phyloP scores from a whole-genome alignment of 2,797 vertebrate species.

The Nothura maculosa region DNA sequence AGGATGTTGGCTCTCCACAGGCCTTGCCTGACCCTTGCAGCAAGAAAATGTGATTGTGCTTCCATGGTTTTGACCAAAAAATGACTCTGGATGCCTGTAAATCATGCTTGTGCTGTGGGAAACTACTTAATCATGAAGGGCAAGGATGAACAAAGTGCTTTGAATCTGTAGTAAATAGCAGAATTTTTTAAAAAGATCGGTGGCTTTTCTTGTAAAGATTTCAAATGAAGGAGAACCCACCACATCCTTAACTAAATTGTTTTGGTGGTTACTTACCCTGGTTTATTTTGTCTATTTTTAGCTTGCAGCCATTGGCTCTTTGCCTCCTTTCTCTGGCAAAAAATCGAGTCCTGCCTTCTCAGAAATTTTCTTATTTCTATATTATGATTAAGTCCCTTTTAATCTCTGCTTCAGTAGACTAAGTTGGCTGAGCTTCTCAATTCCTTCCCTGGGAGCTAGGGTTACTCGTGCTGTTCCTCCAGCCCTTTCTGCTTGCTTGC shows the following conservation, averaged over 20 bases:
- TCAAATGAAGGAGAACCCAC: conserved; percentile 71
- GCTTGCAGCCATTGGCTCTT: conserved; percentile 31
- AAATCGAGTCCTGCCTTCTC: conserved; percentile 37
- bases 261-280: conserved; percentile 69
- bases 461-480: background rate
- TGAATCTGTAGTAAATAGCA: conserved; percentile 62
- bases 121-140: conserved; percentile 9
- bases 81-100: background rate
- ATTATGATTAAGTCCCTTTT: conserved; percentile 23
- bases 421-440: background rate
- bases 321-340: conserved; percentile 49
- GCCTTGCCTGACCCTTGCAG: background rate
- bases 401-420: conserved; percentile 20
- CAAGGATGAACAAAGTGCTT: background rate
- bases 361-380: background rate
- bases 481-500: background rate
- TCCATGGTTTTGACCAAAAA: background rate
- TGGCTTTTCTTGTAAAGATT: conserved; percentile 64
- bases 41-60: background rate
- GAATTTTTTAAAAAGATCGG: conserved; percentile 26
- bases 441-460: background rate
- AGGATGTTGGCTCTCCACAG: background rate
- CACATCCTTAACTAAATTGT: conserved; percentile 72
- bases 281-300: conserved; percentile 72
- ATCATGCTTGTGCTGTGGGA: conserved; percentile 18